Conservation (phyloP, 2,113 vertebrate genomes). For the Scytalopus superciliaris region DNA sequence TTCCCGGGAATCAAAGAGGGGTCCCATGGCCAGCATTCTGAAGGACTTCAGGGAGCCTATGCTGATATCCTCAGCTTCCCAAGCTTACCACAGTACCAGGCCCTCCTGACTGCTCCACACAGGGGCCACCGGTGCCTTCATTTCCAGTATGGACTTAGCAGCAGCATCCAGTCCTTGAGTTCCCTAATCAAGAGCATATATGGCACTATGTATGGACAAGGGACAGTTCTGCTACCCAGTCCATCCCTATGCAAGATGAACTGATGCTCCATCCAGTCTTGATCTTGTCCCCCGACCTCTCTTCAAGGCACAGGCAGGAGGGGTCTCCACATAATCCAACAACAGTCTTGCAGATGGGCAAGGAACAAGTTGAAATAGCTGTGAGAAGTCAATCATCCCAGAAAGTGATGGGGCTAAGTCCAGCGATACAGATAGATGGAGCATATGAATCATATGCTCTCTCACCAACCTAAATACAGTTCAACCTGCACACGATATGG, state of each 20-base stretch:
- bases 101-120: neutral
- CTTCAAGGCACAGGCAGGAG: neutral
- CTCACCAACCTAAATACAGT: neutral
- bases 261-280: neutral
- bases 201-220: neutral
- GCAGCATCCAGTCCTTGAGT: neutral
- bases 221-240: neutral
- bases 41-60: neutral
- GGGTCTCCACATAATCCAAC: neutral
- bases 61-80: neutral
- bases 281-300: neutral
- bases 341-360: neutral
- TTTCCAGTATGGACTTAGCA: neutral
- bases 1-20: fast-evolving
- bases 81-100: neutral
- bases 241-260: neutral
- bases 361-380: neutral
- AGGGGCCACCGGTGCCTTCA: neutral
- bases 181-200: neutral
- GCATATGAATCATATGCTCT: neutral
- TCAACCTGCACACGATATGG: neutral
- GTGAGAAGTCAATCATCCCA: neutral
- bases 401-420: neutral
- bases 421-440: neutral
- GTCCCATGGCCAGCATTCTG: neutral